These are phyloP conservation scores for Rhineura floridana DNA, from an alignment of 2,113 vertebrate species.

Conservation along the genomic window DNA sequence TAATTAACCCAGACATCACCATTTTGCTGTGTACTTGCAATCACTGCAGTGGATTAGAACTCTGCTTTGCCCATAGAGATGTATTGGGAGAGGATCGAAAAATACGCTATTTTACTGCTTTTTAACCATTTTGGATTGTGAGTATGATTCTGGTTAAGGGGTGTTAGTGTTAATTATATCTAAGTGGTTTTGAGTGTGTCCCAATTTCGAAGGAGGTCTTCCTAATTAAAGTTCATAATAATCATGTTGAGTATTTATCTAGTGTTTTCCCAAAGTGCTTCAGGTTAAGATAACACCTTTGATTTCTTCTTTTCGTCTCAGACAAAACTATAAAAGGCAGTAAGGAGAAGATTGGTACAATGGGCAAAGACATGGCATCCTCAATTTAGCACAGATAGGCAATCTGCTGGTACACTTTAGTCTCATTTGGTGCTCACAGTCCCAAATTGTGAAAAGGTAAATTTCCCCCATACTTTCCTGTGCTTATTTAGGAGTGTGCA, in stretches of 20 bases:
- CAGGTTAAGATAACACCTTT: background rate
- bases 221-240: background rate
- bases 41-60: background rate
- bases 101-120: no score
- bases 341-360: no score
- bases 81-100: background rate
- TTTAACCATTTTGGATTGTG: background rate
- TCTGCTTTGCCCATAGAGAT: background rate
- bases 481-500: background rate
- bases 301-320: background rate
- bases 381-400: background rate
- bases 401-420: background rate
- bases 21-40: background rate
- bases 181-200: background rate
- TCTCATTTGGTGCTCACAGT: background rate
- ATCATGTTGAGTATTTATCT: background rate
- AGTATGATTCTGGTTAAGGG: background rate
- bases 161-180: background rate
- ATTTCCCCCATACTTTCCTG: background rate
- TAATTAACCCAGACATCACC: background rate
- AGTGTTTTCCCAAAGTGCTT: background rate
- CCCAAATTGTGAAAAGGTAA: background rate
- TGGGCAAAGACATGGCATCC: background rate
- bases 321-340: background rate
- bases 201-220: background rate